Percentiles rank a stretch among this genome's conserved stretches.
Evolutionary conservation across 2,113 vertebrate genomes (phyloP).

Genomic region (Lycaon pictus): DNA sequence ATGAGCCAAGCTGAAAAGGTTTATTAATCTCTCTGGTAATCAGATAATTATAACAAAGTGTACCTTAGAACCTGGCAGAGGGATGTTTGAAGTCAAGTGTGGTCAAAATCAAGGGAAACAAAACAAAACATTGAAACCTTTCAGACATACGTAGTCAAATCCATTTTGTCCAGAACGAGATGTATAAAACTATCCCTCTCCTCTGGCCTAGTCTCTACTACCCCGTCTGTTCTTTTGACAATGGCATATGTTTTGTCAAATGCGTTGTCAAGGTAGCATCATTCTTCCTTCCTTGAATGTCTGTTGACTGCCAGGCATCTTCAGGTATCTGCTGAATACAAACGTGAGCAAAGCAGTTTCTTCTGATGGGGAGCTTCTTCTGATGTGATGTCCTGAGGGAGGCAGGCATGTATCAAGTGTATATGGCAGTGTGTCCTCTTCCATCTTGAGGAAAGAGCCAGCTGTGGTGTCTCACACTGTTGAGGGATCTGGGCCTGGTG

Average conservation of each 20-base stretch:
- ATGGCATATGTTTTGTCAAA: background rate
- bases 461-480: background rate
- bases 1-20: slow-evolving; percentile 56
- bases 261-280: background rate
- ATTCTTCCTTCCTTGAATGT: background rate
- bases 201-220: background rate
- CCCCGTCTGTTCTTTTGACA: background rate
- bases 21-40: slow-evolving; percentile 72
- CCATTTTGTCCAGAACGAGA: background rate
- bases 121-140: background rate
- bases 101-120: slow-evolving; percentile 32
- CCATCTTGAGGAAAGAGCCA: background rate
- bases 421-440: background rate
- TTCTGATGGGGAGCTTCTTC: background rate
- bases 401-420: accelerated
- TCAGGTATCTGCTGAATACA: background rate
- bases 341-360: background rate
- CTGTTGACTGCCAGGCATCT: background rate
- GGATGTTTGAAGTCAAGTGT: slow-evolving; percentile 29
- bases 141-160: background rate
- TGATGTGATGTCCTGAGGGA: background rate
- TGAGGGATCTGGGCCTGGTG: background rate
- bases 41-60: slow-evolving; percentile 59
- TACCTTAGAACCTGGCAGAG: slow-evolving; percentile 43
- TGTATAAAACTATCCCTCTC: background rate